Evolutionary conservation across 2,797 vertebrate species (phyloP).

Genomic region (Bryconaethiops microstoma): DNA sequence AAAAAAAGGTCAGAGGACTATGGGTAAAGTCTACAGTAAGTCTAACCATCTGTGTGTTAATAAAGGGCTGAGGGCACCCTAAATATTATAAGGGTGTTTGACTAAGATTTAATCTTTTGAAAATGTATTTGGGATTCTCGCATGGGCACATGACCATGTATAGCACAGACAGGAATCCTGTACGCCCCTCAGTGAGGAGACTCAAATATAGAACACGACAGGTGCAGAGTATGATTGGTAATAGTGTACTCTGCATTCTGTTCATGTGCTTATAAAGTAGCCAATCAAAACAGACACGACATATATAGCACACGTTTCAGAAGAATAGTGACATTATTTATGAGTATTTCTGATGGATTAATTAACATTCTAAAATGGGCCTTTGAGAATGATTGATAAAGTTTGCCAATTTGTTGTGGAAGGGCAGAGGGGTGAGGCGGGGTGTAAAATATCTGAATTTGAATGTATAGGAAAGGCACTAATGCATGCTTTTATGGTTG

Average conservation of each 20-base stretch:
- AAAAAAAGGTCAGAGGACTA: not conserved
- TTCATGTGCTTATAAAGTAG: constrained; percentile 32
- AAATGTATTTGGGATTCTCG: constrained; percentile 28
- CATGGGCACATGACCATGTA: constrained; percentile 50
- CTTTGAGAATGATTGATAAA: constrained; percentile 3
- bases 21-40: constrained; percentile 12
- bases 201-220: constrained; percentile 54
- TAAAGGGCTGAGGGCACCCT: constrained; percentile 35
- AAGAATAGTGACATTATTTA: constrained; percentile 4
- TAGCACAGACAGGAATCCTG: constrained; percentile 50
- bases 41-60: constrained; percentile 7
- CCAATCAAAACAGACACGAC: constrained; percentile 14
- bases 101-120: constrained; percentile 7
- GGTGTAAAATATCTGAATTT: constrained; percentile 18
- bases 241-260: constrained; percentile 29
- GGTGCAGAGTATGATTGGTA: constrained; percentile 45
- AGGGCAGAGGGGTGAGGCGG: not conserved
- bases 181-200: constrained; percentile 37
- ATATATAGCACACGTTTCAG: constrained; percentile 5
- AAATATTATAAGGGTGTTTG: constrained; percentile 10
- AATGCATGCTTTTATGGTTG: constrained; percentile 46
- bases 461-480: constrained; percentile 38
- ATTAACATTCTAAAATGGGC: not conserved
- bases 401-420: constrained; percentile 18
- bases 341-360: not conserved